phyloP scores from a whole-genome alignment of 2,888 invertebrate species.

The Boloria selene region DNA sequence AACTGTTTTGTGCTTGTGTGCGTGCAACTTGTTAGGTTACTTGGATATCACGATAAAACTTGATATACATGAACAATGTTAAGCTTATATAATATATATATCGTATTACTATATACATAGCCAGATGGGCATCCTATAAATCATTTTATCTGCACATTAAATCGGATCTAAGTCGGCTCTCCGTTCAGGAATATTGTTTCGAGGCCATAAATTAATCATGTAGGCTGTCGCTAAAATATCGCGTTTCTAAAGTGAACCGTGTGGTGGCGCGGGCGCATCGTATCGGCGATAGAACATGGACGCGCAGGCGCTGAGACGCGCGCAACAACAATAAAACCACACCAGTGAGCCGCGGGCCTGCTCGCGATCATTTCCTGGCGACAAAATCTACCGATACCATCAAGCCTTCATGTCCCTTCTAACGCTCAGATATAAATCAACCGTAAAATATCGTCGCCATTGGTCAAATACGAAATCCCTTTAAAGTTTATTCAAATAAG shows the following conservation, averaged over 20 bases:
- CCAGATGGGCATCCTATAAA: conserved; percentile 61
- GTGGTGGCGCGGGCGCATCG: conserved; percentile 65
- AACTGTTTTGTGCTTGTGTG: background rate
- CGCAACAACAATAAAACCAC: conserved; percentile 69
- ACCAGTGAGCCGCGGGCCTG: conserved; percentile 41
- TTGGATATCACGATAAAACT: background rate
- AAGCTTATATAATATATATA: background rate
- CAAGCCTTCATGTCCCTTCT: conserved; percentile 63
- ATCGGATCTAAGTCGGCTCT: conserved; percentile 68
- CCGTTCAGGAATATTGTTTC: conserved; percentile 68
- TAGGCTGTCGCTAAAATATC: conserved; percentile 80
- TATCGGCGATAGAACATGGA: conserved; percentile 64
- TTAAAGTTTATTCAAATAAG: conserved; percentile 73
- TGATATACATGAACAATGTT: background rate
- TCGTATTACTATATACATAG: conserved; percentile 47
- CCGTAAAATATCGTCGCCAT: conserved; percentile 48
- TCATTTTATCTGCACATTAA: conserved; percentile 75
- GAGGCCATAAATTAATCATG: conserved; percentile 80
- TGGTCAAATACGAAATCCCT: conserved; percentile 53
- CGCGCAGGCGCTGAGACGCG: conserved; percentile 51
- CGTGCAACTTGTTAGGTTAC: background rate
- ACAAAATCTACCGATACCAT: conserved; percentile 77
- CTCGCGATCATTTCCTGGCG: conserved; percentile 75
- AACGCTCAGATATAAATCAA: conserved; percentile 71
- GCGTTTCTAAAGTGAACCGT: conserved; percentile 64